phyloP scores from a whole-genome alignment of 30 jellyfish, hydroid and myxozoan genomes.

The Phacellophora camtschatica region DNA sequence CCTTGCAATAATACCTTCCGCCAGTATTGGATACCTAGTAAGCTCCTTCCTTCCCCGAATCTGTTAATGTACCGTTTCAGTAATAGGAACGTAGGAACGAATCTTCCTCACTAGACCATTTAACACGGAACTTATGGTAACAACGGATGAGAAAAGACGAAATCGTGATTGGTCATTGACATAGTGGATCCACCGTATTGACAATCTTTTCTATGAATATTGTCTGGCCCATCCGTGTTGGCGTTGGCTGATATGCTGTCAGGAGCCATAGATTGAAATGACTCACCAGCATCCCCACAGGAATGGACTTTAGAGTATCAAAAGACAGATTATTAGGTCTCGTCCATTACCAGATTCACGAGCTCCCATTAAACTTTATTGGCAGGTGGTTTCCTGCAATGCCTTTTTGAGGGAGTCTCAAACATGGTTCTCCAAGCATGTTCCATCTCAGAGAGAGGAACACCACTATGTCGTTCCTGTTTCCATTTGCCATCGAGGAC shows the following conservation, averaged over 20 bases:
- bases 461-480: neutral
- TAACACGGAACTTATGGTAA: neutral
- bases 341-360: neutral
- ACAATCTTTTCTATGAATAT: neutral
- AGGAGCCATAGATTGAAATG: conserved; percentile 3
- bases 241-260: neutral
- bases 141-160: neutral
- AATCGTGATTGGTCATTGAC: conserved; percentile 15
- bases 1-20: too few species aligned
- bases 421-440: neutral
- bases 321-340: neutral
- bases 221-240: neutral
- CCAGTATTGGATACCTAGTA: too few species aligned
- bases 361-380: neutral
- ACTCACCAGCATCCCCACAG: neutral
- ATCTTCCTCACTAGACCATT: too few species aligned
- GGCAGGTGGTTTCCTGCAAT: neutral
- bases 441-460: neutral
- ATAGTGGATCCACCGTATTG: neutral
- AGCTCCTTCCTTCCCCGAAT: too few species aligned
- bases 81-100: too few species aligned
- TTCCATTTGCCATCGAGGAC: neutral
- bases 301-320: neutral
- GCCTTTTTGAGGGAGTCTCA: conserved; percentile 6
- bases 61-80: too few species aligned